These are phyloP conservation scores for Ferrisia virgata DNA, from an alignment of 2,888 invertebrate species.

Conservation along the genomic window DNA sequence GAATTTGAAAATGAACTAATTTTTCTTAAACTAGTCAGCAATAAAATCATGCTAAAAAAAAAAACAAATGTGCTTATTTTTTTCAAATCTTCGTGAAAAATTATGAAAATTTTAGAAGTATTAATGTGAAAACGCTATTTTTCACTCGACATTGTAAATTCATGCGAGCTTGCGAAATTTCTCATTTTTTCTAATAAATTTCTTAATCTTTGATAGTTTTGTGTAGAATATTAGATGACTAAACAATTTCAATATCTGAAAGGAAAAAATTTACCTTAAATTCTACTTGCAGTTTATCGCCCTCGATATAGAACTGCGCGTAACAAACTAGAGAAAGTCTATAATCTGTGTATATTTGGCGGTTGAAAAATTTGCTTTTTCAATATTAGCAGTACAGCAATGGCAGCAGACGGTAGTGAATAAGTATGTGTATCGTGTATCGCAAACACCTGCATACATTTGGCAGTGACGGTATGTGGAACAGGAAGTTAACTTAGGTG, in stretches of 20 bases:
- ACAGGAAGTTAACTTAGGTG: constrained; percentile 19
- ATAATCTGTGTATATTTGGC: neutral
- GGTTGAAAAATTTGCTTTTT: neutral
- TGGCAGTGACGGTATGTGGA: constrained; percentile 21
- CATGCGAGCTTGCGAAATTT: no score
- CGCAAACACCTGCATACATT: neutral
- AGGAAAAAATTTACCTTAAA: neutral
- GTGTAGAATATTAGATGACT: no score
- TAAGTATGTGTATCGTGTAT: neutral
- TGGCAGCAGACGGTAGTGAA: neutral
- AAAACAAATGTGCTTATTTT: no score
- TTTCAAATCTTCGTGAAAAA: no score
- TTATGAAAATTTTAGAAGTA: no score
- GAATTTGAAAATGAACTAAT: no score
- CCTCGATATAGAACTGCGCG: neutral
- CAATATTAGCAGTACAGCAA: neutral
- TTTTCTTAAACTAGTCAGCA: no score
- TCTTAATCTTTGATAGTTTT: no score
- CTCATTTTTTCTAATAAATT: no score
- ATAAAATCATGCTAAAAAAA: no score
- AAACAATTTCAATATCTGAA: neutral
- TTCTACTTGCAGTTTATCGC: neutral
- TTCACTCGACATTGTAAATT: no score
- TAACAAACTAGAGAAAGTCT: neutral
- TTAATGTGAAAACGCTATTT: no score